phyloP scores from a whole-genome alignment of 2,797 vertebrate genomes.

The Emydoidea blandingii region DNA sequence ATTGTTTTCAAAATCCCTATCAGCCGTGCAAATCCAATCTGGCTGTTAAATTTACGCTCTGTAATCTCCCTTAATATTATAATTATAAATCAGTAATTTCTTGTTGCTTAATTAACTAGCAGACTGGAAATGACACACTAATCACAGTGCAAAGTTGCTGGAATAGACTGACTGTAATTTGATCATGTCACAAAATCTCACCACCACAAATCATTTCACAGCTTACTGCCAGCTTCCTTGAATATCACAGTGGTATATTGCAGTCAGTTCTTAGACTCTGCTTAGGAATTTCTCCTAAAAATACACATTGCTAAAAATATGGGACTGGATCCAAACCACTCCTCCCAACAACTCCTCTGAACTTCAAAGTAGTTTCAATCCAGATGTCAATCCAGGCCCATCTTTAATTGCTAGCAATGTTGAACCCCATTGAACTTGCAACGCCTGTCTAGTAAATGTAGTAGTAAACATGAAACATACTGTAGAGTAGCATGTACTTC shows the following conservation, averaged over 20 bases:
- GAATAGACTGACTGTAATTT: neutral
- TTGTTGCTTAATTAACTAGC: neutral
- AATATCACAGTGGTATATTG: neutral
- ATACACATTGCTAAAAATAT: neutral
- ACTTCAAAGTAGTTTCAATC: neutral
- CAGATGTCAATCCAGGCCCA: neutral
- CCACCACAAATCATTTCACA: neutral
- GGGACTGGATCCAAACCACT: neutral
- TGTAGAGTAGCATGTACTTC: neutral
- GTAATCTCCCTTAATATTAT: neutral
- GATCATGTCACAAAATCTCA: neutral
- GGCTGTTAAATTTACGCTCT: neutral
- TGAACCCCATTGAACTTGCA: neutral
- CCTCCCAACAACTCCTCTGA: neutral
- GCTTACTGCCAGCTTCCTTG: neutral
- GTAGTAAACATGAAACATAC: neutral
- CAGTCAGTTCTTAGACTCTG: neutral
- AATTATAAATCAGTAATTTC: neutral
- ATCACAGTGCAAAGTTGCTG: neutral
- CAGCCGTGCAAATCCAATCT: neutral
- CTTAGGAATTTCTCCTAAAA: neutral
- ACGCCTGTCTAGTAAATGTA: neutral
- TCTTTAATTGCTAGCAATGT: neutral
- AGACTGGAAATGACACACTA: neutral
- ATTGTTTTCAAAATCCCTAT: neutral